Conservation (phyloP, 2,797 vertebrate species). For the Girardinus metallicus region DNA sequence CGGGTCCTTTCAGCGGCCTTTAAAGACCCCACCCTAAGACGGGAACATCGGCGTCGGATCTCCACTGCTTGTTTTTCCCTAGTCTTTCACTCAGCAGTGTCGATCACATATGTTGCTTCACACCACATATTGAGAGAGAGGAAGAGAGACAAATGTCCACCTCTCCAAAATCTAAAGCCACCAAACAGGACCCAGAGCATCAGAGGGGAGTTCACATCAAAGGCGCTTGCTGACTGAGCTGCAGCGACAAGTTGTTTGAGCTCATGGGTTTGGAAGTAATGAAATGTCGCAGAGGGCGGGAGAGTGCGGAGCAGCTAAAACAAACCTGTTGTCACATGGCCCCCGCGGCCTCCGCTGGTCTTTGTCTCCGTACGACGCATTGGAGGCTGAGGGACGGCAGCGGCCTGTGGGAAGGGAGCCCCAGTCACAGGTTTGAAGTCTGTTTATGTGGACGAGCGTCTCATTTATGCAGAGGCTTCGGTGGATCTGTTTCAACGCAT, state of each 20-base stretch:
- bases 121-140: slow-evolving; percentile 22
- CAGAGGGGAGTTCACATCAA: slow-evolving; percentile 75
- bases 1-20: slow-evolving; percentile 56
- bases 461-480: background rate
- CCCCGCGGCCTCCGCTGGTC: slow-evolving; percentile 44
- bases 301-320: slow-evolving; percentile 71
- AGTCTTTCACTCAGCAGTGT: background rate
- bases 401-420: slow-evolving; percentile 39
- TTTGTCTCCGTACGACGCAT: slow-evolving; percentile 52
- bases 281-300: slow-evolving; percentile 73
- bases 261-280: slow-evolving; percentile 80
- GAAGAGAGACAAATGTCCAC: background rate
- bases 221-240: slow-evolving; percentile 75
- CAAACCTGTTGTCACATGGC: slow-evolving; percentile 78
- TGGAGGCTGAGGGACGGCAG: slow-evolving; percentile 47
- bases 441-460: background rate
- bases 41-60: slow-evolving; percentile 27
- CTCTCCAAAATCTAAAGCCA: slow-evolving; percentile 65
- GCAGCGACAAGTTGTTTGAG: slow-evolving; percentile 79
- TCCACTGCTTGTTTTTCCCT: slow-evolving; percentile 12
- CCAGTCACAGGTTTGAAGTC: background rate
- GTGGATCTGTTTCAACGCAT: background rate
- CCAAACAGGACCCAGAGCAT: slow-evolving; percentile 68
- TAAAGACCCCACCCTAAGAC: slow-evolving; percentile 55
- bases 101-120: slow-evolving; percentile 15